phyloP scores from a whole-genome alignment of 2,797 vertebrate genomes.

The Gymnoscopelus braueri region DNA sequence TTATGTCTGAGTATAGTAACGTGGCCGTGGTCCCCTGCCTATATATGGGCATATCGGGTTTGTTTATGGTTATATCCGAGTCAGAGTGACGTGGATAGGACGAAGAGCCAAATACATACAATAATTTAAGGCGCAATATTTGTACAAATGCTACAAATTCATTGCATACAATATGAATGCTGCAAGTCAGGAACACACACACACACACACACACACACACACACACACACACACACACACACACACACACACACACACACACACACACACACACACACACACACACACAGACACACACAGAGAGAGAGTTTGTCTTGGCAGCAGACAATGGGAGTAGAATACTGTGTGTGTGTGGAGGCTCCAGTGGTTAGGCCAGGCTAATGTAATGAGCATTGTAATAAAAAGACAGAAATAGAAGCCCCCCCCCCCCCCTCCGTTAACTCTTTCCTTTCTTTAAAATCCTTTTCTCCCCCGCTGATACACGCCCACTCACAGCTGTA shows the following conservation, averaged over 20 bases:
- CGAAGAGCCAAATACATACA: too few species aligned
- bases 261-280: conserved; percentile 9
- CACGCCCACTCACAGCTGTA: conserved; percentile 45
- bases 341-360: conserved; percentile 39
- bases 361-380: conserved; percentile 67
- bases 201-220: not conserved
- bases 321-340: conserved; percentile 26
- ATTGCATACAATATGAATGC: too few species aligned
- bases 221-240: not conserved
- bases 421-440: conserved; percentile 12
- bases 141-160: too few species aligned
- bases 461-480: conserved; percentile 34
- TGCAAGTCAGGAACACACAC: too few species aligned
- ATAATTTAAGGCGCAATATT: too few species aligned
- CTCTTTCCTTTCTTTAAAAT: conserved; percentile 2
- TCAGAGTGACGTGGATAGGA: too few species aligned
- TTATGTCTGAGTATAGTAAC: too few species aligned
- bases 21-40: too few species aligned
- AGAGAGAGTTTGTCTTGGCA: conserved; percentile 32
- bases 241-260: conserved; percentile 19
- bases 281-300: conserved; percentile 28
- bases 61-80: too few species aligned
- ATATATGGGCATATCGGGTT: too few species aligned
- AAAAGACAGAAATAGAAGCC: conserved; percentile 67
- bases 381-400: conserved; percentile 70